Conservation (phyloP, 2,888 invertebrate species). For the Tenodera sinensis region DNA sequence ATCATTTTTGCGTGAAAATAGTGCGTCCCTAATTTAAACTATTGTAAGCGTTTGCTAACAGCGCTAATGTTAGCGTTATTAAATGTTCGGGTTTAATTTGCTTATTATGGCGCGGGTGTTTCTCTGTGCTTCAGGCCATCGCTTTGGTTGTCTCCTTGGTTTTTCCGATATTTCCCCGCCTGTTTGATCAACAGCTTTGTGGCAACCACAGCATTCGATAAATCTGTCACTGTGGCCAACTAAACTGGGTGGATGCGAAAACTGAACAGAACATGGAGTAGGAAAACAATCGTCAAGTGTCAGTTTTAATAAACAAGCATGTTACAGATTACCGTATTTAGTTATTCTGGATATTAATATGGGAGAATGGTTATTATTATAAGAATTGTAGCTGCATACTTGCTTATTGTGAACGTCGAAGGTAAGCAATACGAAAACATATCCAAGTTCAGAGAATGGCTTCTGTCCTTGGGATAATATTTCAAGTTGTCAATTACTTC, state of each 20-base stretch:
- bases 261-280: background rate
- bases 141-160: background rate
- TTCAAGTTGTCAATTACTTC: background rate
- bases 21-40: background rate
- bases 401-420: constrained; percentile 32
- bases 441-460: background rate
- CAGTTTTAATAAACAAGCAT: constrained; percentile 16
- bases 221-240: constrained; percentile 17
- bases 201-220: constrained; percentile 10
- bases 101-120: too few species aligned
- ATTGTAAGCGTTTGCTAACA: background rate
- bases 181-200: background rate
- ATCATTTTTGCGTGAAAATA: background rate
- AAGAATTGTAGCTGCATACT: constrained; percentile 31
- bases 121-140: background rate
- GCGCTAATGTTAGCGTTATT: too few species aligned
- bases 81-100: too few species aligned
- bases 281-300: constrained; percentile 3
- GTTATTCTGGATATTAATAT: constrained; percentile 24
- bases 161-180: background rate
- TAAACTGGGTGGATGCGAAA: constrained; percentile 24
- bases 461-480: background rate
- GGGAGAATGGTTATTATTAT: constrained; percentile 35
- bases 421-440: constrained; percentile 22
- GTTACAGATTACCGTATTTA: constrained; percentile 1